Evolutionary conservation across 92 coral and sea anemone species (phyloP).

Genomic region (Scolanthus callimorphus): DNA sequence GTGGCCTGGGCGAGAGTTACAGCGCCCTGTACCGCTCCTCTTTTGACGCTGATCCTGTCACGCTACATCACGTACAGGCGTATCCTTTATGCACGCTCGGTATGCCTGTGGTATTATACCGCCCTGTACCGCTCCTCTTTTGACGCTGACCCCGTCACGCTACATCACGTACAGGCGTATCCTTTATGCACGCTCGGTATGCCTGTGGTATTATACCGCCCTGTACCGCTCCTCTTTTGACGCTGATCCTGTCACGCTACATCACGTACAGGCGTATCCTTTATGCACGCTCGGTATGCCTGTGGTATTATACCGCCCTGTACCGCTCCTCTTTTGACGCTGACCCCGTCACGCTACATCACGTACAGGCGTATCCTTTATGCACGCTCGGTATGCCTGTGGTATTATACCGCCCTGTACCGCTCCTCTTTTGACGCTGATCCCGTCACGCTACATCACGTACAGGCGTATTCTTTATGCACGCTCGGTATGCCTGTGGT

Average conservation of each 20-base stretch:
- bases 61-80: constrained; percentile 87
- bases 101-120: too few relatives aligned
- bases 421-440: too few relatives aligned
- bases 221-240: constrained; percentile 85
- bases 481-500: too few relatives aligned
- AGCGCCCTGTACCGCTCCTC: constrained; percentile 80
- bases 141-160: constrained; percentile 92
- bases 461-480: too few relatives aligned
- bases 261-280: constrained; percentile 95
- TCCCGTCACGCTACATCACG: too few relatives aligned
- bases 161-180: constrained; percentile 93
- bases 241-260: constrained; percentile 92
- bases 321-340: constrained; percentile 91
- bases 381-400: too few relatives aligned
- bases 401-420: too few relatives aligned
- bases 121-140: constrained; percentile 78
- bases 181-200: too few relatives aligned
- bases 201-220: constrained; percentile 73
- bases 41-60: constrained; percentile 94
- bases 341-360: constrained; percentile 88
- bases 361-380: constrained; percentile 89
- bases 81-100: too few relatives aligned
- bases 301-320: constrained; percentile 73
- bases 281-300: too few relatives aligned
- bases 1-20: constrained; percentile 77